These are phyloP conservation scores for Bradypodion pumilum DNA, from an alignment of 2,797 vertebrate species.

Conservation along the genomic window DNA sequence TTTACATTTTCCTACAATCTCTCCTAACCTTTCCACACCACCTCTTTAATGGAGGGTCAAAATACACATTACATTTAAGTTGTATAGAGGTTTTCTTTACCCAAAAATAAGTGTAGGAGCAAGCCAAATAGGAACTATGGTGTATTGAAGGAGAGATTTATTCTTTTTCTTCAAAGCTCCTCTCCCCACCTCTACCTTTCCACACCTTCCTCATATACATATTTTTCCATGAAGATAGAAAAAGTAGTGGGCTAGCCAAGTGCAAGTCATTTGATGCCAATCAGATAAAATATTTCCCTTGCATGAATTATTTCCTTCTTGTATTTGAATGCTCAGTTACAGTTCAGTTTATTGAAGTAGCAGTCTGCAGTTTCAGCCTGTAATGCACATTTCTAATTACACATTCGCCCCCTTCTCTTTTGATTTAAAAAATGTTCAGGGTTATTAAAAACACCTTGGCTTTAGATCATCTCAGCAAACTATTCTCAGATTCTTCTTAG, in stretches of 20 bases:
- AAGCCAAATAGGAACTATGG: too few relatives aligned
- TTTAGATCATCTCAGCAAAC: not conserved
- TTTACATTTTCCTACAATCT: not conserved
- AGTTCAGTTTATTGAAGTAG: constrained; percentile 7
- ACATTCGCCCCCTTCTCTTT: not conserved
- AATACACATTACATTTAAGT: not conserved
- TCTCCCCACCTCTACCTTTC: not conserved
- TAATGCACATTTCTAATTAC: constrained; percentile 10
- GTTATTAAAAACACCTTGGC: not conserved
- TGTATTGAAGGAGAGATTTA: not conserved
- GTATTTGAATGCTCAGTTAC: not conserved
- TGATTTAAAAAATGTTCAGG: constrained; percentile 1
- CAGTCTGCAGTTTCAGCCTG: not conserved
- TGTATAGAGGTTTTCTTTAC: not conserved
- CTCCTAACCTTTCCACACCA: not conserved
- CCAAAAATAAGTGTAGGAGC: not conserved
- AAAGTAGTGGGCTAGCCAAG: too few relatives aligned
- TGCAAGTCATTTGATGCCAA: not conserved
- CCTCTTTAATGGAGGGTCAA: not conserved
- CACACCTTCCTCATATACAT: not conserved
- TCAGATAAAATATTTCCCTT: not conserved
- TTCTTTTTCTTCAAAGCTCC: not conserved
- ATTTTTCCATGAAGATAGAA: not conserved
- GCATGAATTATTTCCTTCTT: not conserved
- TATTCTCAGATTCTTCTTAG: not conserved